Conservation (phyloP, 2,888 invertebrate genomes). For the Agrochola lychnidis region DNA sequence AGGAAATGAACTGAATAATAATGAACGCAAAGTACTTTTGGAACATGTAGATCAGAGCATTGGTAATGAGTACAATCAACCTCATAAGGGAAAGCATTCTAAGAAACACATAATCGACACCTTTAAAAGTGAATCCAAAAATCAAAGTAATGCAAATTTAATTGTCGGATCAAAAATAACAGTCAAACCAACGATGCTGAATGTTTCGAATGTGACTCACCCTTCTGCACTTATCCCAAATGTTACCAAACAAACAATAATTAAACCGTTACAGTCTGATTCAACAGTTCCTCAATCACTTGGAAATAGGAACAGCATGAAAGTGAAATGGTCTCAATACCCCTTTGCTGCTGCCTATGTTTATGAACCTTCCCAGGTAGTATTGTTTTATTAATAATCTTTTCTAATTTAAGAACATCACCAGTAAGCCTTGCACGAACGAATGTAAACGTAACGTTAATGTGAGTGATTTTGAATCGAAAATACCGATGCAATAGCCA, state of each 20-base stretch:
- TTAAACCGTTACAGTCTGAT: conserved; percentile 9
- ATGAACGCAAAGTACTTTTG: conserved; percentile 64
- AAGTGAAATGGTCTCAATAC: conserved; percentile 76
- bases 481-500: background rate
- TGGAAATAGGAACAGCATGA: conserved; percentile 34
- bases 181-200: conserved; percentile 16
- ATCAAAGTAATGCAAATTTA: conserved; percentile 10
- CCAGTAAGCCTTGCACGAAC: background rate
- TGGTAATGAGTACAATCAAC: conserved; percentile 60
- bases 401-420: background rate
- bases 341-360: conserved; percentile 83
- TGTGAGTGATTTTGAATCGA: no score
- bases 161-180: background rate
- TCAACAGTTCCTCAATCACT: conserved; percentile 1
- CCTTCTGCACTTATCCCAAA: background rate
- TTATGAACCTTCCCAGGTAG: conserved; percentile 83
- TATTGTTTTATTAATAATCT: background rate
- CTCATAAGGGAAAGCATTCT: conserved; percentile 69
- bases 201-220: conserved; percentile 3
- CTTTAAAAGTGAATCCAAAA: conserved; percentile 23
- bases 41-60: conserved; percentile 70
- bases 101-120: conserved; percentile 74
- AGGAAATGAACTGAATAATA: conserved; percentile 50
- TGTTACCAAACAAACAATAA: conserved; percentile 17
- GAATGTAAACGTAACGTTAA: background rate